Conservation (phyloP, 1,140 invertebrate genomes). For the Dufourea novaeangliae region DNA sequence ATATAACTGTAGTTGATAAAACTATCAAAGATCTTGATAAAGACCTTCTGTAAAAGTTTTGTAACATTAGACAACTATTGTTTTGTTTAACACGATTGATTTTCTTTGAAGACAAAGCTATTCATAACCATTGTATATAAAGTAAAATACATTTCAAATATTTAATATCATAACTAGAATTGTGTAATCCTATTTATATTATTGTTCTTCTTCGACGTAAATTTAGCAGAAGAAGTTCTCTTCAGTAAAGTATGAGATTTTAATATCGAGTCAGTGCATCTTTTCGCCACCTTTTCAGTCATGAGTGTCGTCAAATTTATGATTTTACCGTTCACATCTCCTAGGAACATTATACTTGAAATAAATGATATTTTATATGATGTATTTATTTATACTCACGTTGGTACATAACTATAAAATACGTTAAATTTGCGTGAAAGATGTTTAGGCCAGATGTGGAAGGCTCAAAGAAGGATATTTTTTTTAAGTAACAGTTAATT, state of each 20-base stretch:
- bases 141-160: constrained; percentile 4
- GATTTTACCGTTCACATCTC: constrained; percentile 37
- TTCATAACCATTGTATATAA: background rate
- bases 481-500: constrained; percentile 37
- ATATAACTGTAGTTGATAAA: constrained; percentile 82
- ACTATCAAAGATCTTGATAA: constrained; percentile 84
- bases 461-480: constrained; percentile 22
- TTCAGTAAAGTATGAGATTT: background rate
- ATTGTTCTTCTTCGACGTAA: constrained; percentile 8
- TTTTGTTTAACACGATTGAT: background rate
- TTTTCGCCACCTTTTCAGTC: constrained; percentile 38
- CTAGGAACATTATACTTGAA: constrained; percentile 7
- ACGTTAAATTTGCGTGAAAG: constrained; percentile 35
- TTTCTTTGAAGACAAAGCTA: background rate
- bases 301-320: constrained; percentile 35
- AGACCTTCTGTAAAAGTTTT: constrained; percentile 65
- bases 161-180: background rate
- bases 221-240: constrained; percentile 32
- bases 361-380: background rate
- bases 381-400: constrained; percentile 41
- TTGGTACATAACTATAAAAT: constrained; percentile 53
- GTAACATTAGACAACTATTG: background rate
- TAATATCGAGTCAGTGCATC: constrained; percentile 20
- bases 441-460: constrained; percentile 36
- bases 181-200: background rate